These are phyloP conservation scores for Parthenolecanium corni DNA, from an alignment of 2,888 invertebrate genomes.

Conservation along the genomic window DNA sequence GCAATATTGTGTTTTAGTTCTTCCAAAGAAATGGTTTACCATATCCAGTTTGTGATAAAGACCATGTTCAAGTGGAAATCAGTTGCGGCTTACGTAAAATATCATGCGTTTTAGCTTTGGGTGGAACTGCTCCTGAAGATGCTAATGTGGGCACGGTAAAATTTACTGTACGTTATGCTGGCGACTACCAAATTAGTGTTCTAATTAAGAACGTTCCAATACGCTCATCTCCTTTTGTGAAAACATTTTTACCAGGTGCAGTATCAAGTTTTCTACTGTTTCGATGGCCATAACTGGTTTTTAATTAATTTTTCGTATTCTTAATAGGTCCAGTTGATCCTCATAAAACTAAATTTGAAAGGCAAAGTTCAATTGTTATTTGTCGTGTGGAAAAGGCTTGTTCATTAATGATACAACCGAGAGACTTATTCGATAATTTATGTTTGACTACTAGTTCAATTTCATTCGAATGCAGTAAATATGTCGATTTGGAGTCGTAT, in stretches of 20 bases:
- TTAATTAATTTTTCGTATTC: constrained; percentile 31
- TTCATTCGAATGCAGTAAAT: neutral
- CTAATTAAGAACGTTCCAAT: constrained; percentile 71
- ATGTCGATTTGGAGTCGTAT: constrained; percentile 17
- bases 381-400: constrained; percentile 67
- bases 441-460: constrained; percentile 52
- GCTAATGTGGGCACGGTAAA: constrained; percentile 80
- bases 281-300: too few species aligned
- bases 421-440: constrained; percentile 82
- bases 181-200: constrained; percentile 75
- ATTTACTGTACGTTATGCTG: constrained; percentile 83
- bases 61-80: constrained; percentile 77
- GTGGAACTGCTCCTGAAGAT: constrained; percentile 69
- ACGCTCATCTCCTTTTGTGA: constrained; percentile 73
- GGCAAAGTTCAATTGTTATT: constrained; percentile 72
- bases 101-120: constrained; percentile 74
- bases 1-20: constrained; percentile 46
- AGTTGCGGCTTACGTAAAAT: constrained; percentile 48
- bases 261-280: too few species aligned
- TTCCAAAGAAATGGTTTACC: constrained; percentile 87
- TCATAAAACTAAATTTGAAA: constrained; percentile 67
- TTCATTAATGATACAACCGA: constrained; percentile 71
- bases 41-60: constrained; percentile 87
- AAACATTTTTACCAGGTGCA: constrained; percentile 61
- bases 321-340: constrained; percentile 65